phyloP scores from a whole-genome alignment of 1,140 invertebrate genomes.

The Hylyphantes graminicola region DNA sequence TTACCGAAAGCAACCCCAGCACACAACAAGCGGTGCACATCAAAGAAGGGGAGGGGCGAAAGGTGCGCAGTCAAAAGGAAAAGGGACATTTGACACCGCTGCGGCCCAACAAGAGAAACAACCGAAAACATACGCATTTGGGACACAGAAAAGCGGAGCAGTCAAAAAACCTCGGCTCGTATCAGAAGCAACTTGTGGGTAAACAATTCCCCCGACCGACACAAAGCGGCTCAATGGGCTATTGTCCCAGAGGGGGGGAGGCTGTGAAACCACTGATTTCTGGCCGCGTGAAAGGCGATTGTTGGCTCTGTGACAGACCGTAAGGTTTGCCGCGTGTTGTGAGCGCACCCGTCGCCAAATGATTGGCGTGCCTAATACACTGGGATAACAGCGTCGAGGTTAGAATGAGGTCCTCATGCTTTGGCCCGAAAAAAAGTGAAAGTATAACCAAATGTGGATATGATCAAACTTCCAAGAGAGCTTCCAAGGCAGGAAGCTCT shows the following conservation, averaged over 20 bases:
- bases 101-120: conserved; percentile 42
- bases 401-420: conserved; percentile 1
- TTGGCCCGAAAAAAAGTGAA: not conserved
- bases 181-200: conserved; percentile 56
- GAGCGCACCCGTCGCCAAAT: conserved; percentile 16
- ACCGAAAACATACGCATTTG: conserved; percentile 58
- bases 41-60: conserved; percentile 28
- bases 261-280: conserved; percentile 58
- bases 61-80: conserved; percentile 55
- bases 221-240: conserved; percentile 55
- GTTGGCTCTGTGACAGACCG: conserved; percentile 27
- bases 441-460: too few relatives aligned
- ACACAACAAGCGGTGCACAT: conserved; percentile 46
- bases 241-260: not conserved
- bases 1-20: not conserved
- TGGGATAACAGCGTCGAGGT: not conserved
- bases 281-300: conserved; percentile 50
- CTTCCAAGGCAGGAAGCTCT: too few relatives aligned
- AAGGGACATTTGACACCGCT: conserved; percentile 56
- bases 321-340: conserved; percentile 33
- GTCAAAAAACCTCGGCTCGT: conserved; percentile 58
- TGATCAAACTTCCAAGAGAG: too few relatives aligned
- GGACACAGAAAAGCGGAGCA: conserved; percentile 50
- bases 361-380: conserved; percentile 44
- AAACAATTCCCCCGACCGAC: conserved; percentile 54